These are phyloP conservation scores for Cremastinae sp. DNA, from an alignment of 2,888 invertebrate genomes.

Conservation along the genomic window DNA sequence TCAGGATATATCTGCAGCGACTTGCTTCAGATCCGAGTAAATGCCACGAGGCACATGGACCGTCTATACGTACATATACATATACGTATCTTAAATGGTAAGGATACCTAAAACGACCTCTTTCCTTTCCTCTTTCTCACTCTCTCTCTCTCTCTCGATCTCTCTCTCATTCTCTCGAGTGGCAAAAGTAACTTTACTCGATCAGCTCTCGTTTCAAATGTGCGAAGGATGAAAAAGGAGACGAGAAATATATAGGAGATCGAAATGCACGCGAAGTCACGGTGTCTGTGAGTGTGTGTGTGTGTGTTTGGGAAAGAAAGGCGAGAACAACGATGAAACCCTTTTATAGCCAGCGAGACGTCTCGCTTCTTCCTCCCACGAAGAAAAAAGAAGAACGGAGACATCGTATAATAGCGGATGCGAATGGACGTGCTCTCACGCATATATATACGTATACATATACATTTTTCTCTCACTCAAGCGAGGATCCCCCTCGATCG, in stretches of 20 bases:
- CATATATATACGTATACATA: constrained; percentile 33
- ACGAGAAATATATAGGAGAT: constrained; percentile 28
- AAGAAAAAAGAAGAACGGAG: constrained; percentile 27
- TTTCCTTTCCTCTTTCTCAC: constrained; percentile 24
- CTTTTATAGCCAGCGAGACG: constrained; percentile 50
- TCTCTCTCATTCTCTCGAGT: constrained; percentile 27
- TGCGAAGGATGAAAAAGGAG: constrained; percentile 39
- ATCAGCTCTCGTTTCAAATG: constrained; percentile 57
- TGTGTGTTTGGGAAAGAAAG: constrained; percentile 35
- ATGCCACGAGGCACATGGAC: constrained; percentile 23
- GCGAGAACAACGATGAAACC: constrained; percentile 59
- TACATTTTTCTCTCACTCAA: constrained; percentile 4
- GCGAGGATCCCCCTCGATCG: too few species aligned
- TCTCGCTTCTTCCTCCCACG: constrained; percentile 16
- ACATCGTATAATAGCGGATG: constrained; percentile 57
- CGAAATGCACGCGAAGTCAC: constrained; percentile 29
- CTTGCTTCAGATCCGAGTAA: constrained; percentile 37
- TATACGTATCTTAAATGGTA: constrained; percentile 22
- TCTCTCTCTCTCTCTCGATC: constrained; percentile 7
- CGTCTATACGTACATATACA: neutral
- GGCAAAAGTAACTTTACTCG: constrained; percentile 58
- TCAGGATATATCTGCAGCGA: constrained; percentile 16
- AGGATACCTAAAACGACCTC: constrained; percentile 50
- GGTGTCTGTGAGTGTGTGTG: constrained; percentile 5
- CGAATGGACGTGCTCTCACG: constrained; percentile 53